Evolutionary conservation across 2,113 vertebrate species (phyloP).

Genomic region (Podarcis raffonei): DNA sequence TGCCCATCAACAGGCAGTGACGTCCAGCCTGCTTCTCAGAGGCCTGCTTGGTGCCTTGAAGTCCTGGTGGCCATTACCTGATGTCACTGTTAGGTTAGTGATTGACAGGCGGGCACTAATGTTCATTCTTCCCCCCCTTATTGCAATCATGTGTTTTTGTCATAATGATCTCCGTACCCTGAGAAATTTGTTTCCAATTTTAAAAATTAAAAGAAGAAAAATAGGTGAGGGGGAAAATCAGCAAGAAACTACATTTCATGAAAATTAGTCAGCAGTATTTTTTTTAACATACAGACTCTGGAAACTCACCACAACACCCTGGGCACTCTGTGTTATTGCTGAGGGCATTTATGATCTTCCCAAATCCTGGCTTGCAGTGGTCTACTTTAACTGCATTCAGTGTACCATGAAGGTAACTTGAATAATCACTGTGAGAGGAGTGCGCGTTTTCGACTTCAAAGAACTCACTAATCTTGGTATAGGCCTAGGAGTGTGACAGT

Average conservation of each 20-base stretch:
- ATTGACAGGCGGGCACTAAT: not conserved
- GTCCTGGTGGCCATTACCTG: no score
- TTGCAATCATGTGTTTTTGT: not conserved
- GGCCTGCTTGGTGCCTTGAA: no score
- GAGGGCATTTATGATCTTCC: conserved; percentile 35
- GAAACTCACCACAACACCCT: conserved; percentile 50
- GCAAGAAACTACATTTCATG: not conserved
- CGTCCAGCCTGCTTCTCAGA: no score
- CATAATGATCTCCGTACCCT: not conserved
- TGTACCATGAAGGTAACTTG: conserved; percentile 28
- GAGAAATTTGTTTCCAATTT: not conserved
- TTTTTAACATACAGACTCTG: not conserved
- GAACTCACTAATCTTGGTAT: conserved; percentile 31
- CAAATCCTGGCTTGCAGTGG: conserved; percentile 58
- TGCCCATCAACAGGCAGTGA: no score
- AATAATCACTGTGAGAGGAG: not conserved
- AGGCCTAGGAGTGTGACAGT: conserved; percentile 33
- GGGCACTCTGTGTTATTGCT: conserved; percentile 10
- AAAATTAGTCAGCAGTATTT: not conserved
- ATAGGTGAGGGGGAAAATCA: not conserved
- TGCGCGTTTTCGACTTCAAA: conserved; percentile 16
- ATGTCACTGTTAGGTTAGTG: no score
- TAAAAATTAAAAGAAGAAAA: not conserved
- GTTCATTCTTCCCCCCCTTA: not conserved
- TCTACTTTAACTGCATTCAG: conserved; percentile 41